Base-by-base conservation (phyloP, 1,140 invertebrate genomes). In the Megalonaias nervosa region DNA sequence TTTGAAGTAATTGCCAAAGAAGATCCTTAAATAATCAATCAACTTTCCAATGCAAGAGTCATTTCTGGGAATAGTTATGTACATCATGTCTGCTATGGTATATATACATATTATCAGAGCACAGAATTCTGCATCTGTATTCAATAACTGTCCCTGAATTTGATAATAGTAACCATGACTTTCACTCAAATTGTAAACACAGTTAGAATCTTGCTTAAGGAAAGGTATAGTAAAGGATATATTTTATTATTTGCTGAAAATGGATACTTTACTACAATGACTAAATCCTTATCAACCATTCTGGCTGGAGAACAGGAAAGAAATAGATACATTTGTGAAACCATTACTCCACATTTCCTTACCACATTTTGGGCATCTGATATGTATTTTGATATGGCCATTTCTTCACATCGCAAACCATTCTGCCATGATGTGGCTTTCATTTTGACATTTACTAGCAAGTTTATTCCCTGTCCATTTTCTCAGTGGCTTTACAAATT, bases 121-220 rank as follows among this genome's bases (percentile, higher is more conserved):
- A 69, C 77, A 81, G 13, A 21, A 11, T 5, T 76, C 31, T 59
- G 58, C 23, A 66, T 65, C 74, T 38, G 80, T 74, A 69, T 76
- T 79, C 21, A 77, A 73, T 17, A 83, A 38, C 70, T 81, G 80
- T 65, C 82, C 77, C 58, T 83, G 80, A 31, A 81, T 75, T 72
- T 83, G 74, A 75, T 80, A 83, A 70, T 77, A 75, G 56, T 82
- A 83, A 31, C 70, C 74, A 66, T 83, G 79, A 21, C 61, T 74
- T 38, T 71, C 55, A 26, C 74, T 72, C 13, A 83, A 56, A 21
- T 23, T 38, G 19, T 79, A 26, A 23, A 61, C 57, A 17, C 58
- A 65, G 64, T 74, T 69, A 59, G 17, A 21, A 67, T 60, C 5
- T 11, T 71, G 38, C 48, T 60, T 48, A 6, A 48, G 38, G 38